phyloP scores from a whole-genome alignment of 2,113 vertebrate genomes.

The Zosterops japonicus region DNA sequence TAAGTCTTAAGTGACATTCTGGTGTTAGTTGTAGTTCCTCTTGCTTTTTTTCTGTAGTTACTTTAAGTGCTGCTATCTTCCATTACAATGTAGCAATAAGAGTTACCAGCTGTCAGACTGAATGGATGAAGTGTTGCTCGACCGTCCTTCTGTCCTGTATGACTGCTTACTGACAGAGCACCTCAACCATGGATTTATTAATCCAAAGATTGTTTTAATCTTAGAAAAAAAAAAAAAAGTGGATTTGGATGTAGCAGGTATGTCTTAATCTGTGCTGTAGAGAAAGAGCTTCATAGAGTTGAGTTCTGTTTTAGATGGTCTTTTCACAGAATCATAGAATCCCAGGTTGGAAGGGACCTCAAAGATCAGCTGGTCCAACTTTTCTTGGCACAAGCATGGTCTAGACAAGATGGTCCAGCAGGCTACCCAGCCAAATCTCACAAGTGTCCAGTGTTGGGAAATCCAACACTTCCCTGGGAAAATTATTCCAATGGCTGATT shows the following conservation, averaged over 20 bases:
- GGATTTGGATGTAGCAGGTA: neutral
- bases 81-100: slow-evolving; percentile 26
- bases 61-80: neutral
- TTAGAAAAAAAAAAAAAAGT: neutral
- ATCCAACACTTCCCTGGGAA: neutral
- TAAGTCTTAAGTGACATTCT: neutral
- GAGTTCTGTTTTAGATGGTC: neutral
- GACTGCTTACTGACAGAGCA: neutral
- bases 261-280: neutral
- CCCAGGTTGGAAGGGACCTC: neutral
- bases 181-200: neutral
- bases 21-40: neutral
- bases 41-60: neutral
- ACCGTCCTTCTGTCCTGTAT: neutral
- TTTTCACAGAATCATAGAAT: neutral
- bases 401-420: neutral
- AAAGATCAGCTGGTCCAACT: neutral
- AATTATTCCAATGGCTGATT: neutral
- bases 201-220: slow-evolving; percentile 7
- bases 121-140: neutral
- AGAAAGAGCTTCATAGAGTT: neutral
- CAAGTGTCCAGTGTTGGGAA: neutral
- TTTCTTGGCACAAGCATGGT: neutral
- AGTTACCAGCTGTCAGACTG: neutral
- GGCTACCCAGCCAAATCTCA: neutral